Evolutionary conservation across 2,888 invertebrate species (phyloP).

Genomic region (Campopleginae sp.): DNA sequence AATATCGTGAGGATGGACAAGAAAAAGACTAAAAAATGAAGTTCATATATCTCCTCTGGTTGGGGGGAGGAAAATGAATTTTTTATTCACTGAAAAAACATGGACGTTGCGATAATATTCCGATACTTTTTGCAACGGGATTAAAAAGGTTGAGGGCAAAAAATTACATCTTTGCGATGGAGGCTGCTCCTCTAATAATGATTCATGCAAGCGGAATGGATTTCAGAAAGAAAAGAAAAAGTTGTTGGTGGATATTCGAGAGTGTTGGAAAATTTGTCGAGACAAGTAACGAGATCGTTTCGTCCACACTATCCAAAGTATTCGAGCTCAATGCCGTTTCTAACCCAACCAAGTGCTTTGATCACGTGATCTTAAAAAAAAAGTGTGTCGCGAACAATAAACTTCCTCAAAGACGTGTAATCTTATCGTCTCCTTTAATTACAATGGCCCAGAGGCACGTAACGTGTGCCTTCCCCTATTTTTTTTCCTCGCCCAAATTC

Average conservation of each 20-base stretch:
- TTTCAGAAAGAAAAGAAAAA: background rate
- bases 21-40: background rate
- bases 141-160: background rate
- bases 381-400: background rate
- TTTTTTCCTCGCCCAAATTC: background rate
- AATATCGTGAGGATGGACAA: background rate
- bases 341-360: background rate
- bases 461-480: background rate
- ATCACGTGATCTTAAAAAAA: conserved; percentile 12
- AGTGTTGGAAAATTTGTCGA: background rate
- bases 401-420: background rate
- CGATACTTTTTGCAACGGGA: background rate
- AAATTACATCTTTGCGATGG: background rate
- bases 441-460: background rate
- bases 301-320: background rate
- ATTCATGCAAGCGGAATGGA: background rate
- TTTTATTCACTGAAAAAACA: background rate
- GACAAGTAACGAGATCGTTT: background rate
- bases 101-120: background rate
- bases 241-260: background rate
- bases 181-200: background rate
- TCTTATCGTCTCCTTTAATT: background rate
- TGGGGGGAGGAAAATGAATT: background rate
- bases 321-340: background rate
- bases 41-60: background rate